Evolutionary conservation across 2,113 vertebrate genomes (phyloP).

Genomic region (Larimichthys polyactis): DNA sequence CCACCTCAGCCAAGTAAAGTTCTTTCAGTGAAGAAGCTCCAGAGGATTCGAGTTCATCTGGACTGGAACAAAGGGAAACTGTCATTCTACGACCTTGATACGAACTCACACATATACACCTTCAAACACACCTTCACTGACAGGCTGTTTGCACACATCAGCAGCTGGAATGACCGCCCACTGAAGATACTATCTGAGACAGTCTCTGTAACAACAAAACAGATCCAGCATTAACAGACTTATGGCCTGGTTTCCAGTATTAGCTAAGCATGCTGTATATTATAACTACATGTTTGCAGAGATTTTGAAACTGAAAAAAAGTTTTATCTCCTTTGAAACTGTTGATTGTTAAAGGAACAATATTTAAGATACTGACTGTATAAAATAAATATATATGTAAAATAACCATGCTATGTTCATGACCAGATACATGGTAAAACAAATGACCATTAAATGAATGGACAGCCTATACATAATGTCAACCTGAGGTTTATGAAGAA

Average conservation of each 20-base stretch:
- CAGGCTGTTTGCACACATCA: conserved; percentile 6
- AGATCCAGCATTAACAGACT: not conserved
- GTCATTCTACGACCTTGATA: conserved; percentile 6
- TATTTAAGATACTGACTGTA: too few species aligned
- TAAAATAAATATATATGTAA: too few species aligned
- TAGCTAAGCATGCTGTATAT: not conserved
- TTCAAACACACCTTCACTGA: conserved; percentile 16
- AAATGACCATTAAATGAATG: too few species aligned
- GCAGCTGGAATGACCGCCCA: not conserved
- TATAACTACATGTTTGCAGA: not conserved
- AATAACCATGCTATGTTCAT: too few species aligned
- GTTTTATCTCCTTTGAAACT: too few species aligned
- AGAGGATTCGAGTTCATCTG: conserved; percentile 25
- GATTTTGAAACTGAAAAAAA: not conserved
- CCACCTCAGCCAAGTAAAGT: not conserved
- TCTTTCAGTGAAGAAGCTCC: not conserved
- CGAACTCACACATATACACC: conserved; percentile 19
- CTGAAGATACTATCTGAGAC: conserved; percentile 16
- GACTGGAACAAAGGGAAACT: conserved; percentile 10
- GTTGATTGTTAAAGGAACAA: too few species aligned
- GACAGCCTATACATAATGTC: too few species aligned
- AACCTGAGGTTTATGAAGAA: too few species aligned
- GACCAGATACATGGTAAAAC: too few species aligned
- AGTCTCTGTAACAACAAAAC: not conserved
- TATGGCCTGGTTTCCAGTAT: not conserved